phyloP scores from a whole-genome alignment of 2,113 vertebrate genomes.

The Vicugna pacos region DNA sequence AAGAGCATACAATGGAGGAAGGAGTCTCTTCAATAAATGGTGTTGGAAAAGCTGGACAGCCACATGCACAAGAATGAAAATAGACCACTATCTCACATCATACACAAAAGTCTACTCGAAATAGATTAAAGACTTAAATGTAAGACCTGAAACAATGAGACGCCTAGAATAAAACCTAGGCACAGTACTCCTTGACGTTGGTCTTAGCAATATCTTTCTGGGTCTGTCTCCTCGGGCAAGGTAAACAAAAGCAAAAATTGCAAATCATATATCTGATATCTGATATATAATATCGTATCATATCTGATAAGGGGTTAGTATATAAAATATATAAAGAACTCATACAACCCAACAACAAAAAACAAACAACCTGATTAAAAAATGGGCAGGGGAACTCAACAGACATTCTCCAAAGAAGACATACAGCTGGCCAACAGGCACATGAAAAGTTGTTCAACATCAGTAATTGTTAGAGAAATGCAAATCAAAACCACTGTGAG shows the following conservation, averaged over 20 bases:
- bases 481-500: not conserved
- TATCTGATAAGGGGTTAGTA: not conserved
- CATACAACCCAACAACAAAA: not conserved
- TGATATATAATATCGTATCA: no score
- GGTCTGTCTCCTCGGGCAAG: no score
- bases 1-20: no score
- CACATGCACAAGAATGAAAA: not conserved
- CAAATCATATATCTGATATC: no score
- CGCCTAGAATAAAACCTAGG: no score
- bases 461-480: not conserved
- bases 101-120: not conserved
- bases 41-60: not conserved
- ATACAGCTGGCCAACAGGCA: not conserved
- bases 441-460: not conserved
- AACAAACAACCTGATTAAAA: not conserved
- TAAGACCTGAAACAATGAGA: no score
- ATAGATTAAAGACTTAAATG: not conserved
- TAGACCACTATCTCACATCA: not conserved
- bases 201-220: no score
- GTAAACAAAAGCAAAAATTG: no score
- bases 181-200: no score
- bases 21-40: no score
- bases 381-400: not conserved
- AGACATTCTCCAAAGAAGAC: not conserved
- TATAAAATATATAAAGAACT: not conserved